Evolutionary conservation across 1,140 invertebrate species (phyloP).

Genomic region (Tachypleus tridentatus): DNA sequence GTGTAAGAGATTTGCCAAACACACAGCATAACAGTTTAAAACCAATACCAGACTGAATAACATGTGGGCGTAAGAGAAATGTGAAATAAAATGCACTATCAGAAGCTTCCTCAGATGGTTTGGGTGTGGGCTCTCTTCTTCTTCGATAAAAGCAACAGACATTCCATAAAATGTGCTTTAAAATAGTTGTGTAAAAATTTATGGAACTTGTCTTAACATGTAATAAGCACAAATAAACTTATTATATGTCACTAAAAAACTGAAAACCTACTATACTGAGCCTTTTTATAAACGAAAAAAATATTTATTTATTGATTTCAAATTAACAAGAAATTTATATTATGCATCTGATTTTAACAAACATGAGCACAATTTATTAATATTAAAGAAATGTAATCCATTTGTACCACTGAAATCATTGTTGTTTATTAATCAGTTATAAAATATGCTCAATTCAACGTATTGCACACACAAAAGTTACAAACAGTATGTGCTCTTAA

Average conservation of each 20-base stretch:
- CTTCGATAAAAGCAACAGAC: conserved; percentile 5
- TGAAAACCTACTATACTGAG: background rate
- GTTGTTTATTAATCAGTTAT: background rate
- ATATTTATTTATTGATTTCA: background rate
- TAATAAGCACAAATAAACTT: no score
- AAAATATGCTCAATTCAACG: background rate
- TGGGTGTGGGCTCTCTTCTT: conserved; percentile 14
- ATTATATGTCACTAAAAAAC: no score
- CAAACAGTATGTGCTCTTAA: conserved; percentile 1
- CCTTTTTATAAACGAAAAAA: background rate
- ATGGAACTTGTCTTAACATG: no score
- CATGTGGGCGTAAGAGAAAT: conserved; percentile 90
- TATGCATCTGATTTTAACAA: no score
- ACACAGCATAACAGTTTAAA: conserved; percentile 96
- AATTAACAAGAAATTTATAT: no score
- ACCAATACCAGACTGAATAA: conserved; percentile 65
- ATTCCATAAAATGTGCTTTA: no score
- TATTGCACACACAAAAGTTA: no score
- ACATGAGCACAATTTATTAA: no score
- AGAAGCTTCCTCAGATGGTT: conserved; percentile 56
- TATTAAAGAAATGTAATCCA: no score
- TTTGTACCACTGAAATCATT: background rate
- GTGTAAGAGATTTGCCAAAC: conserved; percentile 81
- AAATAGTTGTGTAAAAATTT: no score
- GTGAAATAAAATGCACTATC: conserved; percentile 88